Percentiles rank a stretch among this genome's conserved stretches.
These are phyloP conservation scores for Phortica okadai DNA, from an alignment of 2,888 invertebrate species.

Conservation along the genomic window DNA sequence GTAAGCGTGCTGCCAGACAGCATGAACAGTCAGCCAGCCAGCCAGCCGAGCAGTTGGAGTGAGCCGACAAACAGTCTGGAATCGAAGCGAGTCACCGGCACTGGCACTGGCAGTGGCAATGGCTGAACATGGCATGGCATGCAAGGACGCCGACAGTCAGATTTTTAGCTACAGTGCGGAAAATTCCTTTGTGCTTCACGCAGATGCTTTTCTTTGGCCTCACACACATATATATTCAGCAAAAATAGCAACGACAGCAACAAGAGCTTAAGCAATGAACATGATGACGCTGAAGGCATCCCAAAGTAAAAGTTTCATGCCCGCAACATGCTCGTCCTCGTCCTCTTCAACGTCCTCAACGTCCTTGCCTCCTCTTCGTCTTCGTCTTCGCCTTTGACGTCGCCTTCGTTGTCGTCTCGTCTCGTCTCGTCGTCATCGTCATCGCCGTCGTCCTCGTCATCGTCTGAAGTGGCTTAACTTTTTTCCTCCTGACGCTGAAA, in stretches of 20 bases:
- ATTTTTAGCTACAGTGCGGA: constrained; percentile 31
- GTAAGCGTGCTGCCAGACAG: constrained; percentile 23
- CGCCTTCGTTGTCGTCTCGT: constrained; percentile 29
- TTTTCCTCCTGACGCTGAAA: constrained; percentile 2
- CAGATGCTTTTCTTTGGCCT: constrained; percentile 46
- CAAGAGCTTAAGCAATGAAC: constrained; percentile 9
- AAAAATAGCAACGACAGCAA: constrained; percentile 17
- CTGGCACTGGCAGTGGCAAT: neutral
- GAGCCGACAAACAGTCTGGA: neutral
- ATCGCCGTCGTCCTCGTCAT: constrained; percentile 34
- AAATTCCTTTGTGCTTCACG: constrained; percentile 60
- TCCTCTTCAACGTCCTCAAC: constrained; percentile 37
- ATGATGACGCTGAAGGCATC: constrained; percentile 20
- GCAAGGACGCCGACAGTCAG: constrained; percentile 19
- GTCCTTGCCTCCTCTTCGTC: constrained; percentile 20
- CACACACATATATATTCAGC: neutral
- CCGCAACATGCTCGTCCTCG: neutral
- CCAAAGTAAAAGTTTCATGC: constrained; percentile 51
- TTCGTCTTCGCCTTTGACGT: constrained; percentile 36
- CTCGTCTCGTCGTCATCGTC: constrained; percentile 34
- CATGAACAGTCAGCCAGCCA: constrained; percentile 10
- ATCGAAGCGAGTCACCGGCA: constrained; percentile 30
- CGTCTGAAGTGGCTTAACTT: constrained; percentile 29
- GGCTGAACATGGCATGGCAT: constrained; percentile 12
- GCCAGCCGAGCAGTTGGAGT: neutral